These are phyloP conservation scores for Chironomus riparius DNA, from an alignment of 2,888 invertebrate genomes.

Conservation along the genomic window DNA sequence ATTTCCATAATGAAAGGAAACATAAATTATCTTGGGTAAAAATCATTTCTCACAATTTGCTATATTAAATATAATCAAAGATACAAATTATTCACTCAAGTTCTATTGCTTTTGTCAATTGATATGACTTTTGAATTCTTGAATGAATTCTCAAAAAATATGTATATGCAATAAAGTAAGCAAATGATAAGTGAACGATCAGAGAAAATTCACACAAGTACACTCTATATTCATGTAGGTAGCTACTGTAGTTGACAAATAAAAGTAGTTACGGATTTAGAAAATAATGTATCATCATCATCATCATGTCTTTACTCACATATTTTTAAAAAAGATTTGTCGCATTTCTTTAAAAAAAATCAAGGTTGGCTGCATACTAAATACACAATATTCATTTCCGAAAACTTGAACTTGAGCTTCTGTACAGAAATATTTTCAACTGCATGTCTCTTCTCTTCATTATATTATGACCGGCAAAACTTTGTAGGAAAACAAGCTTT, in stretches of 20 bases:
- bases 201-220: no score
- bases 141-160: no score
- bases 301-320: neutral
- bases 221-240: no score
- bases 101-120: slow-evolving; percentile 7
- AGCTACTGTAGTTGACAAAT: no score
- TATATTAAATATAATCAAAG: neutral
- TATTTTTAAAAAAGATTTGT: neutral
- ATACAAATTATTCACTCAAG: slow-evolving; percentile 4
- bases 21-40: neutral
- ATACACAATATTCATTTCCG: neutral
- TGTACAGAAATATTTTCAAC: neutral
- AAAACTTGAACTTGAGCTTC: slow-evolving; percentile 9
- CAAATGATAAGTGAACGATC: no score
- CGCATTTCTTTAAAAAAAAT: neutral
- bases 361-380: neutral
- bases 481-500: neutral
- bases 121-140: slow-evolving; percentile 12
- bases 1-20: neutral
- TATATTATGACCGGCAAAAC: neutral
- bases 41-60: neutral
- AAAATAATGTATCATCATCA: no score
- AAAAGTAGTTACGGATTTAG: no score
- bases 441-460: neutral
- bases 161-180: no score